phyloP scores from a whole-genome alignment of 2,113 vertebrate genomes.

The Paraplagusia blochii region DNA sequence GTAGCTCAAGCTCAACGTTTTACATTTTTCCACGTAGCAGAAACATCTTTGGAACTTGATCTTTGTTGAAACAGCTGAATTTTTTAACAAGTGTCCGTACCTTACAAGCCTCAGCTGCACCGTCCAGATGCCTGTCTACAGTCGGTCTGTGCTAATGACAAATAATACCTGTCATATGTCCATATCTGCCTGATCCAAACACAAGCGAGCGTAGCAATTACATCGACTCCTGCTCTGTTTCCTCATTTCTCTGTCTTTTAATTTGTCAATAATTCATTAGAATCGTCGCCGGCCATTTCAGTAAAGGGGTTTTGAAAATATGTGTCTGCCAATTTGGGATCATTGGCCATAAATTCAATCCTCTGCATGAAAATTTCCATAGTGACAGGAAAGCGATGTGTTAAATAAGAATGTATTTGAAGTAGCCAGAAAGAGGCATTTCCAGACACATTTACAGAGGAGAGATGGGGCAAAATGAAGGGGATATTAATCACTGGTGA shows the following conservation, averaged over 20 bases:
- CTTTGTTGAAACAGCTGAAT: constrained; percentile 24
- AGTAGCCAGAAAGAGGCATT: constrained; percentile 51
- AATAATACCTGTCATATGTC: constrained; percentile 31
- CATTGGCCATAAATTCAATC: constrained; percentile 45
- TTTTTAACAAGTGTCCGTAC: constrained; percentile 15
- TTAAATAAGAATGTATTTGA: constrained; percentile 35
- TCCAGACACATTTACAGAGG: constrained; percentile 29
- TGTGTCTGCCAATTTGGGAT: constrained; percentile 45
- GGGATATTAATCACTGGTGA: constrained; percentile 29
- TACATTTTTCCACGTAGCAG: constrained; percentile 45
- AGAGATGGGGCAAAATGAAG: constrained; percentile 17
- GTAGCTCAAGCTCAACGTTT: constrained; percentile 25
- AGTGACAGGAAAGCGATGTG: constrained; percentile 21
- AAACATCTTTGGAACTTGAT: constrained; percentile 32
- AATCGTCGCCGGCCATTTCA: constrained; percentile 46
- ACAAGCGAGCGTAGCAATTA: constrained; percentile 44
- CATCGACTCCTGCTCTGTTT: constrained; percentile 39
- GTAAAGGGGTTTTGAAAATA: not conserved
- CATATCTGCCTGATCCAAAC: constrained; percentile 25
- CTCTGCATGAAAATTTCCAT: constrained; percentile 39
- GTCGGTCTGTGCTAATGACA: constrained; percentile 17
- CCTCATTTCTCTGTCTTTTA: constrained; percentile 38
- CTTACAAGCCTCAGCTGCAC: constrained; percentile 5
- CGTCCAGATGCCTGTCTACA: not conserved
- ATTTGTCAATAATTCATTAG: constrained; percentile 60